Percentiles rank a stretch among this genome's conserved stretches.
phyloP scores from a whole-genome alignment of 2,797 vertebrate genomes.

The Bufotes viridis region DNA sequence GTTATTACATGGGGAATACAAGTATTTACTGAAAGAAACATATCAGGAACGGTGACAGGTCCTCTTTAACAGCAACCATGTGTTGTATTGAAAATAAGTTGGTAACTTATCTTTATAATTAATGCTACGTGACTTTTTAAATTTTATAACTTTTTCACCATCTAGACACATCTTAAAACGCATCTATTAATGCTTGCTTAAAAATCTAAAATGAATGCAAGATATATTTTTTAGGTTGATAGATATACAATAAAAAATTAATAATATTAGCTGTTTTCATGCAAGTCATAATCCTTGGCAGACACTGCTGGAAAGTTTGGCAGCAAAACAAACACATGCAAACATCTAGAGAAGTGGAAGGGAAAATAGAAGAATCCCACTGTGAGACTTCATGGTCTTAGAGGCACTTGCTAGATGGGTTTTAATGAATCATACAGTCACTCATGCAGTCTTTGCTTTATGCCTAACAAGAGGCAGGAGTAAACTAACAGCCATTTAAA shows the following conservation, averaged over 20 bases:
- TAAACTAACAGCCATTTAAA: not conserved
- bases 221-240: conserved; percentile 18
- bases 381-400: conserved; percentile 35
- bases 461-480: conserved; percentile 4
- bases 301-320: conserved; percentile 27
- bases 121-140: too few species aligned
- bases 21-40: too few species aligned
- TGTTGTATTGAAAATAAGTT: too few species aligned
- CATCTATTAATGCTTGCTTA: not conserved
- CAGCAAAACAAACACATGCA: conserved; percentile 42
- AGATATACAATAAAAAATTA: conserved; percentile 41
- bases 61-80: too few species aligned
- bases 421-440: conserved; percentile 32
- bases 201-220: not conserved
- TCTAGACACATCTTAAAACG: not conserved
- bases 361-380: conserved; percentile 13
- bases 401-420: conserved; percentile 30
- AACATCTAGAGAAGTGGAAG: conserved; percentile 47
- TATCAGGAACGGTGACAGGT: too few species aligned
- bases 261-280: conserved; percentile 51
- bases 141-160: too few species aligned
- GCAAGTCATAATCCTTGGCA: conserved; percentile 44
- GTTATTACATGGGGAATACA: too few species aligned
- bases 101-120: too few species aligned
- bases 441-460: conserved; percentile 1